Base-by-base conservation (phyloP, 2,888 invertebrate species). In the Metopia argyrocephala region DNA sequence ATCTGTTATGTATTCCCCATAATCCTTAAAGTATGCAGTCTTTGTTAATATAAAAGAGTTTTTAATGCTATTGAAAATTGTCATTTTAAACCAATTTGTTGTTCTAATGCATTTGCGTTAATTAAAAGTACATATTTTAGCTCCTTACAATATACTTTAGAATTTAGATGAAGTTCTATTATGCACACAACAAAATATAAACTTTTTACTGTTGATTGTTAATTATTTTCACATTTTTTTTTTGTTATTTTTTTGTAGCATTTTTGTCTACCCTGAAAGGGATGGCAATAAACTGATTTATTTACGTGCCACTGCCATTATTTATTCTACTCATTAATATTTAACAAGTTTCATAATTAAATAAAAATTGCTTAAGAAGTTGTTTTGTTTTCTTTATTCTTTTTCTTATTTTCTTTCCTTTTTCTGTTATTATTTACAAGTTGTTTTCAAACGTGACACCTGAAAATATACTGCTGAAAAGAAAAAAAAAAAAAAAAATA, bases 281-380 rank as follows among this genome's bases (percentile, higher is more conserved):
- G 12, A 18, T 25, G 48, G 48, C 25, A 27, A 31, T n/a, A 18
- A 46, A 48, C 3, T 38, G 23, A 15, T 15, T 45, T 45, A 2
- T 48, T 38, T 45, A 45, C 45, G 27, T 61, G 59, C 59, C 74
- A 52, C 45, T 52, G 45, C 27, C 64, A 31, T 46, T 62, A 45
- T 52, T 61, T 46, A n/a, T 28, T 54, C 15, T 76, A 46, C 76
- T 80, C 80, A 82, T 82, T 83, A 83, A 80, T 80, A 79, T 27
- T 82, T 79, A 75, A 82, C 64, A 82, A 82, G 78, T 71, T 70
- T 68, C 74, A 75, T 82, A 82, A 83, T 83, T 82, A 83, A 82
- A 74, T 79, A 66, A 71, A 75, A 82, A 64, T 81, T 80, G 56
- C 76, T 68, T 66, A 73, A 71, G 78, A 80, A 76, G 46, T 80